A percentile compares a stretch with the other conserved stretches of the same genome.
phyloP scores from a whole-genome alignment of 2,888 invertebrate species.

The Mactromeris polynyma region DNA sequence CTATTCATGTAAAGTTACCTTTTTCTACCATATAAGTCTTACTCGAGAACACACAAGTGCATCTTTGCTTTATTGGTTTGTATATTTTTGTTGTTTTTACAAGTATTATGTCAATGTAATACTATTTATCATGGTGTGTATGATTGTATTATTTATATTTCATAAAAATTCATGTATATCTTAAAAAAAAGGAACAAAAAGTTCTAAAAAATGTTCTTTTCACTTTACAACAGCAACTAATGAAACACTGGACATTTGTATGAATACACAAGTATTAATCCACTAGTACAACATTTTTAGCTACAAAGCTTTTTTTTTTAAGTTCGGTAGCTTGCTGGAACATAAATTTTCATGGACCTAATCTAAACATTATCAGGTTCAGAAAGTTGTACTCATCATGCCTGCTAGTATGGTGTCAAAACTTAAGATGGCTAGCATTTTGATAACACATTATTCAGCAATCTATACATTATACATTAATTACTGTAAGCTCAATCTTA shows the following conservation, averaged over 20 bases:
- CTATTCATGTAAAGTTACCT: not conserved
- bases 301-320: not conserved
- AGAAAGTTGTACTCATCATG: not conserved
- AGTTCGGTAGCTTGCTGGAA: not conserved
- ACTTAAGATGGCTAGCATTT: not conserved
- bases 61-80: constrained; percentile 3
- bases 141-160: constrained; percentile 31
- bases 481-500: not conserved
- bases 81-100: constrained; percentile 24
- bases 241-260: not conserved
- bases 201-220: not conserved
- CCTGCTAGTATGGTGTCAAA: not conserved
- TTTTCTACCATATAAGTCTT: not conserved
- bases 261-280: not conserved
- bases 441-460: not conserved
- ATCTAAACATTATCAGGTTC: not conserved
- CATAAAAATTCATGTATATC: constrained; percentile 17
- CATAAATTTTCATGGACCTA: not conserved
- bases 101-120: constrained; percentile 28
- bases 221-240: not conserved
- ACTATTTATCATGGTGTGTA: constrained; percentile 34
- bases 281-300: not conserved
- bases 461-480: not conserved
- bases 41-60: not conserved
- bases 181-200: not conserved